Base-by-base conservation (phyloP, 2,797 vertebrate species). In the Sebastes kiyomatsui region DNA sequence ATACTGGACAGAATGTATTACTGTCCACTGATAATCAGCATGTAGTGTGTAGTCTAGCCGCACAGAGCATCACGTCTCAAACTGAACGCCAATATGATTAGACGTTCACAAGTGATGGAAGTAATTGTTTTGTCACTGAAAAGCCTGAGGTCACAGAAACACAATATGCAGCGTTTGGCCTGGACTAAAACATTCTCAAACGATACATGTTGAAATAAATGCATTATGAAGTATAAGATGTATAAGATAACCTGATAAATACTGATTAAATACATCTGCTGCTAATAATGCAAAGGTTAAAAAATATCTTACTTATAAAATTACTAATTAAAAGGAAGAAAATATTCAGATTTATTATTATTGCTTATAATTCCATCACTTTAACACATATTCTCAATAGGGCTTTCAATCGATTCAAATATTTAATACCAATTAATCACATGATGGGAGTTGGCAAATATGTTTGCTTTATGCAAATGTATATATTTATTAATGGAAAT, bases 1-100 rank as follows among this genome's bases (percentile, higher is more conserved):
- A 65, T 46, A 74, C 60, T 76, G 85, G 87, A 78, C 82, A 78
- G 68, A 91, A 88, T 81, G 82, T 78, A 80, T 87, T 77, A 79
- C 79, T 81, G 80, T 67, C 74, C 79, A 64, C 42, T 25, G 30
- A 82, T 83, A 87, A 92, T 90, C 71, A 81, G 82, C 85, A 75
- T 83, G 81, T 59, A 79, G 67, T 30, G 62, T 73, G 58, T 42
- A 5, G 75, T 89, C 86, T 75, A 60, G 82, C 81, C 86, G 27
- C 72, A 77, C 32, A 58, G 68, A 76, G 76, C 71, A 77, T 79
- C 81, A 68, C 32, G 42, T 62, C 82, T 85, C 81, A 68, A 82
- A 80, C 78, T 46, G 3, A 85, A 85, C 7, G 79, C 56, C 87
- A 88, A 70, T 49, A 72, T 64, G 75, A 92, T 83, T 82, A 81